phyloP scores from a whole-genome alignment of 1,140 invertebrate species.

The Andrena cerasifolii region DNA sequence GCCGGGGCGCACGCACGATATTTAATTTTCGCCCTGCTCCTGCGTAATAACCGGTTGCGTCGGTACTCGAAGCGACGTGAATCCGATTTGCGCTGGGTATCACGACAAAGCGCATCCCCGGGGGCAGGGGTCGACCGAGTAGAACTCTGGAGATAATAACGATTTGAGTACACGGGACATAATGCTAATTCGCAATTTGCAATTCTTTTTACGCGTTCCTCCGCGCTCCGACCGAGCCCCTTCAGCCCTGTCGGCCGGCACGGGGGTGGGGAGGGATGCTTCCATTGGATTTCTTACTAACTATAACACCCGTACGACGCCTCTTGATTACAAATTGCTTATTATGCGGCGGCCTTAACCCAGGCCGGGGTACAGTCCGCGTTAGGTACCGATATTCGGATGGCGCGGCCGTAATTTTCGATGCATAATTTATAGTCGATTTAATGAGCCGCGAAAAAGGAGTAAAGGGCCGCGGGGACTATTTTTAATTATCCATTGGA shows the following conservation, averaged over 20 bases:
- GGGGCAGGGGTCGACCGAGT: constrained; percentile 53
- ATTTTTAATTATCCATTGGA: constrained; percentile 81
- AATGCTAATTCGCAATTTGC: constrained; percentile 78
- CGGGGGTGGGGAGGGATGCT: constrained; percentile 55
- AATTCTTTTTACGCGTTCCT: constrained; percentile 74
- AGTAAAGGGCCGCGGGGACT: constrained; percentile 77
- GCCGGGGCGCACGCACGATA: constrained; percentile 50
- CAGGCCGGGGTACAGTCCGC: constrained; percentile 23
- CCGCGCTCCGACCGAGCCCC: constrained; percentile 10
- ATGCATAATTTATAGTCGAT: constrained; percentile 83
- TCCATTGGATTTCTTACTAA: constrained; percentile 78
- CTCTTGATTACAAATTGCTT: constrained; percentile 82
- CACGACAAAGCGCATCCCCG: constrained; percentile 66
- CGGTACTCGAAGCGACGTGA: constrained; percentile 64
- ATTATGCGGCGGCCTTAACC: constrained; percentile 72
- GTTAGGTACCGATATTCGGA: constrained; percentile 75
- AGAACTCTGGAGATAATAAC: constrained; percentile 70
- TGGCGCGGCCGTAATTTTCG: constrained; percentile 80
- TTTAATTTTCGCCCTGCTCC: constrained; percentile 66
- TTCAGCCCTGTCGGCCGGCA: constrained; percentile 33
- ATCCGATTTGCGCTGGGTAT: constrained; percentile 67
- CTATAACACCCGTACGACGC: constrained; percentile 73
- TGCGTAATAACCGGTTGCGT: constrained; percentile 66
- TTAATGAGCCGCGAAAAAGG: constrained; percentile 82
- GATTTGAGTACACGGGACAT: constrained; percentile 73